A percentile compares a stretch with the other conserved stretches of the same genome.
phyloP scores from a whole-genome alignment of 2,113 vertebrate species.

The Heliornis fulica region DNA sequence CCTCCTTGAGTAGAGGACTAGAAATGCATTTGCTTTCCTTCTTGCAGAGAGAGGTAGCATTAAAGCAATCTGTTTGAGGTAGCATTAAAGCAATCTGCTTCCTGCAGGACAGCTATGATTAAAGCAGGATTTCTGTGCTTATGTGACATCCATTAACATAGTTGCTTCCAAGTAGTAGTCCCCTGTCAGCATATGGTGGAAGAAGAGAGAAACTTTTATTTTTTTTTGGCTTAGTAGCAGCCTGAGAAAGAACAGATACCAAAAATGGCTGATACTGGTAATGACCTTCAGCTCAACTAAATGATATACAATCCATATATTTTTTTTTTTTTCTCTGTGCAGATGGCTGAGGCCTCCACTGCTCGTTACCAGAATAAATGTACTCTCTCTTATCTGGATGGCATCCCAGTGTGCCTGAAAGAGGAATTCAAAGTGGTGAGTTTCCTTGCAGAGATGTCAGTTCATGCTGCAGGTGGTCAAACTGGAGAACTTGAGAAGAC shows the following conservation, averaged over 20 bases:
- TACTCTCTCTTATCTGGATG: slow-evolving; percentile 65
- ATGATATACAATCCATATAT: not conserved
- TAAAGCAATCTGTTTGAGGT: not conserved
- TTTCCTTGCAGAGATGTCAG: not conserved
- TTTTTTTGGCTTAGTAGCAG: not conserved
- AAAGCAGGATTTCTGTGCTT: not conserved
- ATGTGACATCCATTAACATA: not conserved
- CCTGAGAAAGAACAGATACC: not conserved
- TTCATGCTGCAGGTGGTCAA: not conserved
- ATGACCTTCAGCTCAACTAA: not conserved
- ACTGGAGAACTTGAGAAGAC: not conserved
- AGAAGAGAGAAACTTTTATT: not conserved
- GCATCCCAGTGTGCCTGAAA: slow-evolving; percentile 72
- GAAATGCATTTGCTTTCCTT: not conserved
- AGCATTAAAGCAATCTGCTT: not conserved
- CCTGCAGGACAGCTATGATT: not conserved
- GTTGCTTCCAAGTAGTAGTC: not conserved
- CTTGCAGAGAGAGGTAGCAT: not conserved
- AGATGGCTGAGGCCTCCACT: slow-evolving; percentile 73
- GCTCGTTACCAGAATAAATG: slow-evolving; percentile 55
- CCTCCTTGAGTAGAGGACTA: not conserved
- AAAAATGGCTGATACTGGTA: not conserved
- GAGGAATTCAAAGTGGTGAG: slow-evolving; percentile 72
- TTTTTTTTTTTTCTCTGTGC: not conserved
- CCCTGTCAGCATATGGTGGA: not conserved